Base-by-base conservation (phyloP, 2,113 vertebrate species). In the Nyctibius bracteatus region DNA sequence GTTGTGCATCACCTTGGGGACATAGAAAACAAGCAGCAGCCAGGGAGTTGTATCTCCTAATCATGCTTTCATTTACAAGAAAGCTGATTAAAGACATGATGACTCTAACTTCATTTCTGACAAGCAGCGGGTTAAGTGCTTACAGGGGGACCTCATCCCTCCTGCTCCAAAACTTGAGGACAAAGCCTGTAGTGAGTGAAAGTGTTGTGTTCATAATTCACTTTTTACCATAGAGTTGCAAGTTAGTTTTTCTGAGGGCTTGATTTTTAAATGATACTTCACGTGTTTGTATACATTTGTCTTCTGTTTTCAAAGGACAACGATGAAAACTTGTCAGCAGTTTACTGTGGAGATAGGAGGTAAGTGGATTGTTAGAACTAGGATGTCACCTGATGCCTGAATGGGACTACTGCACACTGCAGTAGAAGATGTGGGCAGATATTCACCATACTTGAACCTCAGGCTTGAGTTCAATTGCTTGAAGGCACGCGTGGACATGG, bases 401-500 rank as follows among this genome's bases (percentile, higher is more conserved):
- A 44, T 28, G 20, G 39, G 24, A 49, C 54, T 70, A 9, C 28
- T 63, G 47, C n/a, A 71, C 6, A 0, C 3, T 6, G 27, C 10
- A 58, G 28, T 31, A 17, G 43, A 72, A 54, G 33, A 28, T 39
- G 35, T 88, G 41, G 51, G 24, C 15, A 15, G 19, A 44, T 7
- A 24, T 54, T 70, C 5, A 9, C 10, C 2, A 6, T 35, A 14
- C 8, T 30, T 35, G 27, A 67, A 12, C 39, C 52, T 46, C 10
- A 83, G 63, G 11, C 31, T 90, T 52, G 52, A 77, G 22, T 35
- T 71, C 24, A 62, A 0, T 54, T 70, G 10, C 39, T 31, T 71
- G n/a, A 58, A 75, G 28, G 10, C 0, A 1, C 13, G 7, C 1
- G 4, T 5, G 37, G n/a, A 9, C 2, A 4, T 4, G 37, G 12